Conservation (phyloP, 2,888 invertebrate genomes). For the Labia minor region DNA sequence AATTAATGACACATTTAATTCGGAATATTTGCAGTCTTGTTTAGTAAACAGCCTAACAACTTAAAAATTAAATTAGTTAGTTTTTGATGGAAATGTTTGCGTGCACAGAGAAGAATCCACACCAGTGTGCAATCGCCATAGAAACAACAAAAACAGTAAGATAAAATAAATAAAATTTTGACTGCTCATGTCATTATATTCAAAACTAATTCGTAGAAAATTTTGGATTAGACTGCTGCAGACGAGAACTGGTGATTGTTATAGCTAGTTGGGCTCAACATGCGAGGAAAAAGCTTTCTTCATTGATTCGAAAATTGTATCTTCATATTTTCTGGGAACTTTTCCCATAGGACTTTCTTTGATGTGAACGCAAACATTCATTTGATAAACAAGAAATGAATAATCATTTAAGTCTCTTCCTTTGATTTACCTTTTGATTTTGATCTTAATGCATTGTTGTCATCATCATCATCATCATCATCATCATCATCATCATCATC, state of each 20-base stretch:
- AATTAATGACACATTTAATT: slow-evolving; percentile 67
- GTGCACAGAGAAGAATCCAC: slow-evolving; percentile 18
- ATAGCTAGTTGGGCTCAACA: background rate
- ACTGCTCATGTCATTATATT: slow-evolving; percentile 20
- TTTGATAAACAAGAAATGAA: slow-evolving; percentile 23
- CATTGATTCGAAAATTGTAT: background rate
- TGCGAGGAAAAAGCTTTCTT: background rate
- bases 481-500: slow-evolving; percentile 44
- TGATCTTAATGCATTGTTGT: slow-evolving; percentile 29
- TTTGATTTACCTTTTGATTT: slow-evolving; percentile 20
- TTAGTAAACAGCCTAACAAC: slow-evolving; percentile 3
- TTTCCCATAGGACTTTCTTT: slow-evolving; percentile 17
- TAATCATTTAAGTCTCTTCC: slow-evolving; percentile 21
- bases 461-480: slow-evolving; percentile 38
- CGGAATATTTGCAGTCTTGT: slow-evolving; percentile 15
- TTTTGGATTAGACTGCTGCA: slow-evolving; percentile 42
- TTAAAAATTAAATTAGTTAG: background rate
- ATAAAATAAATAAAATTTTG: slow-evolving; percentile 16
- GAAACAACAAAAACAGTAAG: slow-evolving; percentile 16
- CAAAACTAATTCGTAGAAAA: background rate
- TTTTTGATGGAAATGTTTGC: slow-evolving; percentile 4
- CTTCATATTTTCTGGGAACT: slow-evolving; percentile 15
- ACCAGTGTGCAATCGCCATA: slow-evolving; percentile 14
- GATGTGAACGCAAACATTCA: slow-evolving; percentile 21
- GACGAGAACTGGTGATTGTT: slow-evolving; percentile 45